phyloP scores from a whole-genome alignment of 2,888 invertebrate genomes.

The Hirtodrosophila cameraria region DNA sequence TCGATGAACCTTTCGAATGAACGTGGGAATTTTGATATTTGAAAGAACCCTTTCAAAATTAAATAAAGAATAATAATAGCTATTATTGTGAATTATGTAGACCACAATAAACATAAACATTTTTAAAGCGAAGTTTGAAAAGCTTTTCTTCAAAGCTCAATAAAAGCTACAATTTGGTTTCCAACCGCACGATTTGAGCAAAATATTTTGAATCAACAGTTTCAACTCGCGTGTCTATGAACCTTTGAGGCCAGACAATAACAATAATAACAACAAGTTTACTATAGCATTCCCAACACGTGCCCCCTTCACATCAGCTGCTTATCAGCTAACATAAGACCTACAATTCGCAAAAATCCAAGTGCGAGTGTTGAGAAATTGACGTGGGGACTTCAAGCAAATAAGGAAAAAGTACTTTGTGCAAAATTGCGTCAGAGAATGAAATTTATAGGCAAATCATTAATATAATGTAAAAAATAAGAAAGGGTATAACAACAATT shows the following conservation, averaged over 20 bases:
- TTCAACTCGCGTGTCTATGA: constrained; percentile 13
- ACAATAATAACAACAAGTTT: constrained; percentile 2
- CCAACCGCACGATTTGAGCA: neutral
- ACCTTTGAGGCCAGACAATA: constrained; percentile 11
- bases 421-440: neutral
- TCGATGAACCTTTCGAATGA: constrained; percentile 12
- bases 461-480: too few species aligned
- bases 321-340: constrained; percentile 37
- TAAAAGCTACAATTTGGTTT: neutral
- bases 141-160: neutral
- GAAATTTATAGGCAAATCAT: too few species aligned
- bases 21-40: constrained; percentile 26
- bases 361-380: neutral
- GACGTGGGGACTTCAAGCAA: constrained; percentile 2
- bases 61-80: neutral
- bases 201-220: neutral
- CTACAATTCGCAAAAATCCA: neutral
- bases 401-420: too few species aligned
- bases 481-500: too few species aligned
- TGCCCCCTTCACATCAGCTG: constrained; percentile 1
- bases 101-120: too few species aligned
- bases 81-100: neutral
- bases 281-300: constrained; percentile 18
- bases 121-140: neutral
- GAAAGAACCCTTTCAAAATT: neutral